Evolutionary conservation across 1,140 invertebrate species (phyloP).

Genomic region (Nymphalis io): DNA sequence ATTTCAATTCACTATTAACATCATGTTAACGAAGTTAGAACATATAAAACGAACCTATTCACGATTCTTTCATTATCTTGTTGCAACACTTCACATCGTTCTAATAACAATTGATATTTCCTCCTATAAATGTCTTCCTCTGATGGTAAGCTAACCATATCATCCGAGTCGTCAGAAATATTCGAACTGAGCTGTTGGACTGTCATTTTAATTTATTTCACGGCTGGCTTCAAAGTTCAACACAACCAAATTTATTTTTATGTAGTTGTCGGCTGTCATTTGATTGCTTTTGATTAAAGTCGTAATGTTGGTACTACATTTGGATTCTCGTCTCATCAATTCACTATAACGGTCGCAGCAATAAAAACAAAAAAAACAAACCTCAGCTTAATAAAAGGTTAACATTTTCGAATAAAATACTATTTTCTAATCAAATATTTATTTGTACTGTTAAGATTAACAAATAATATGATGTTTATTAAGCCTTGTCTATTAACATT

Average conservation of each 20-base stretch:
- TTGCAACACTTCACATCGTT: conserved; percentile 84
- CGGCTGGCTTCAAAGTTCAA: conserved; percentile 76
- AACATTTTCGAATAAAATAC: too few relatives aligned
- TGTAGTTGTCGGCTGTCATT: conserved; percentile 61
- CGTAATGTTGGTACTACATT: conserved; percentile 44
- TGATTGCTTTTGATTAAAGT: conserved; percentile 14
- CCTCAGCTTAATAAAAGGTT: background rate
- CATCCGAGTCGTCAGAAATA: conserved; percentile 81
- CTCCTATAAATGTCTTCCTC: conserved; percentile 83
- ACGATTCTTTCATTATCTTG: conserved; percentile 85
- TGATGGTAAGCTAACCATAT: conserved; percentile 79
- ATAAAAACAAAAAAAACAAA: background rate
- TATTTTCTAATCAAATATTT: too few relatives aligned
- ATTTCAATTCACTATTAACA: conserved; percentile 7
- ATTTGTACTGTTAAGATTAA: too few relatives aligned
- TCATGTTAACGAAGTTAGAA: conserved; percentile 12
- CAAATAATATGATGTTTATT: background rate
- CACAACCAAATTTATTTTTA: conserved; percentile 71
- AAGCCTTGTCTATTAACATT: too few relatives aligned
- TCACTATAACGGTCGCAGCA: too few relatives aligned
- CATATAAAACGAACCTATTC: conserved; percentile 79
- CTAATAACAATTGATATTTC: conserved; percentile 84
- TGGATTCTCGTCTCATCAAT: conserved; percentile 19
- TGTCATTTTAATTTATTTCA: conserved; percentile 81
- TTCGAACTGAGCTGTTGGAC: conserved; percentile 79